phyloP scores from a whole-genome alignment of 2,113 vertebrate genomes.

The Mastomys natalensis region DNA sequence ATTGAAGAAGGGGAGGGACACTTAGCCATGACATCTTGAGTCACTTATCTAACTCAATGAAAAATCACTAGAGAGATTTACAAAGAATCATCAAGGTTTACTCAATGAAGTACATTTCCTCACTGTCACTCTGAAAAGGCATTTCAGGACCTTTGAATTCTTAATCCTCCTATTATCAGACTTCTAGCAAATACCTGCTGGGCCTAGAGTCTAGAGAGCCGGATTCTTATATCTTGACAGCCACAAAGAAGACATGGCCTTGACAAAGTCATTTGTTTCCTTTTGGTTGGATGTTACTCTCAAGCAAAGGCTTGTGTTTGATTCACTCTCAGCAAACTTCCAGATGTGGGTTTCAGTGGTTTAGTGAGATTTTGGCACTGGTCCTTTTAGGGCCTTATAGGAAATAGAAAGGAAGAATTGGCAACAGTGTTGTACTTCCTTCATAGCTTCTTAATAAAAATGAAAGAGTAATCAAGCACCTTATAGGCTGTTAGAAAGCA shows the following conservation, averaged over 20 bases:
- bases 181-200: background rate
- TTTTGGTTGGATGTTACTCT: background rate
- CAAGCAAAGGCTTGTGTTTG: background rate
- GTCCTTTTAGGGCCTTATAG: background rate
- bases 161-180: background rate
- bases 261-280: constrained; percentile 35
- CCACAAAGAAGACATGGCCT: background rate
- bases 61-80: background rate
- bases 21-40: background rate
- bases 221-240: background rate
- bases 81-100: background rate
- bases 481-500: background rate
- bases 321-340: background rate
- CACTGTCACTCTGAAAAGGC: background rate
- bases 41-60: background rate
- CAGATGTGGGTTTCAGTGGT: background rate
- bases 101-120: background rate
- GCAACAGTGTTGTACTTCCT: background rate
- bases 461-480: background rate
- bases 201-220: background rate
- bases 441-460: constrained; percentile 14
- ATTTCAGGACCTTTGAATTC: background rate
- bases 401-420: background rate
- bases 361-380: background rate
- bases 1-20: background rate